Evolutionary conservation across 1,140 invertebrate species (phyloP), one percentile per base, ranked within the genome.

Genomic region (Procambarus clarkii): DNA sequence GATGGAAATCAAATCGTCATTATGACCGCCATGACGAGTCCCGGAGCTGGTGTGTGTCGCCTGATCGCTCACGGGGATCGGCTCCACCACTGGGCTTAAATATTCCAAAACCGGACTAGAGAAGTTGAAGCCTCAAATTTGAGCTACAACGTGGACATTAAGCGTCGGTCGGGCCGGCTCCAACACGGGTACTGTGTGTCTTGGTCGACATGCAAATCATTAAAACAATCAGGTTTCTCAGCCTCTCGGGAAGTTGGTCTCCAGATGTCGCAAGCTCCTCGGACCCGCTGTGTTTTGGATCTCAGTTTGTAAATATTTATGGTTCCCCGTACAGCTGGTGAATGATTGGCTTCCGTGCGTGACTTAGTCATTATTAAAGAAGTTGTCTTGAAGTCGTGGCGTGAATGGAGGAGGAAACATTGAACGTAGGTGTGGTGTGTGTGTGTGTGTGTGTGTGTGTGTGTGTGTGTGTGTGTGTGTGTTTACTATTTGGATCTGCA

Each of bases 171-270:
- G 0, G 4, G 44, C 3, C 83, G 2, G 64, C 15, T 21, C 5
- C 18, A 34, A 85, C 83, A 85, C 74, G 83, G 83, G 60, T 48
- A 71, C 69, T 74, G 69, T 85, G 83, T 85, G 64, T 74, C 83
- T 21, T 85, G 9, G 44, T 48, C 48, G 45, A 24, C 83, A 85
- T 85, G 83, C 83, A 85, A 24, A 85, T 74, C 48, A 24, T 11
- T 54, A 58, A 34, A 81, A 58, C 21, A 18, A 81, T 50, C 18
- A 58, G 79, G 48, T 54, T 54, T 81, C 21, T 24, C 48, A 21
- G 21, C 79, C 48, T 79, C 24, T 8, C n/a, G 83, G 34, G 46
- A 69, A 8, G 64, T 9, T 21, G 46, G 58, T 69, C 13, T 11
- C 13, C 13, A 64, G 60, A 21, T 64, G 60, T 4, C 18, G 82